A percentile compares a stretch with the other conserved stretches of the same genome.
phyloP scores from a whole-genome alignment of 2,113 vertebrate species.

The Apeltes quadracus region DNA sequence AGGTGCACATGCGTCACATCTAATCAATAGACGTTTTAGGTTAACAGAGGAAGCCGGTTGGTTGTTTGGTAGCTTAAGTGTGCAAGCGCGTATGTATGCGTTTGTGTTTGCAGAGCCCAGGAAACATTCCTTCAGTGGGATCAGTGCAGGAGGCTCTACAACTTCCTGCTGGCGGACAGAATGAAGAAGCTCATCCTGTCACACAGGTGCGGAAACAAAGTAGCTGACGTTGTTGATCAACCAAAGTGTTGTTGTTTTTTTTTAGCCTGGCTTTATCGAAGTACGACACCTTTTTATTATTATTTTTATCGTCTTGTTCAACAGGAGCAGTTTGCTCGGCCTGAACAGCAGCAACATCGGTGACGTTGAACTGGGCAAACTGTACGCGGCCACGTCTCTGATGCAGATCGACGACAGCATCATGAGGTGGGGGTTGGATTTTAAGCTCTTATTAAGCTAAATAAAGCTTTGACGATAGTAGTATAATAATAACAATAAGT shows the following conservation, averaged over 20 bases:
- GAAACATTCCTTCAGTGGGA: slow-evolving; percentile 96
- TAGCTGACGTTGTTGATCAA: background rate
- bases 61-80: background rate
- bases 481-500: background rate
- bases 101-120: slow-evolving; percentile 82
- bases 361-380: slow-evolving; percentile 84
- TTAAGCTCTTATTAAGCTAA: background rate
- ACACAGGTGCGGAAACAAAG: slow-evolving; percentile 82
- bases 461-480: background rate
- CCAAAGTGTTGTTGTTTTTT: background rate
- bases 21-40: background rate
- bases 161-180: slow-evolving; percentile 91
- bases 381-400: slow-evolving; percentile 90
- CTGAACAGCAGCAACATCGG: slow-evolving; percentile 43
- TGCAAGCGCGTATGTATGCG: background rate
- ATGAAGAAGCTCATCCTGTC: slow-evolving; percentile 95
- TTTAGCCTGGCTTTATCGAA: background rate
- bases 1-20: background rate
- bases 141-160: slow-evolving; percentile 92
- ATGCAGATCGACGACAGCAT: slow-evolving; percentile 92
- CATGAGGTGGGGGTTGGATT: slow-evolving; percentile 85
- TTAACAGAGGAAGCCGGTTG: background rate
- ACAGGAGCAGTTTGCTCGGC: slow-evolving; percentile 80
- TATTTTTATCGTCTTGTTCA: slow-evolving; percentile 10
- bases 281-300: background rate